These are phyloP conservation scores for Drosophila baimaii DNA, from an alignment of 1,140 invertebrate genomes.

Conservation along the genomic window DNA sequence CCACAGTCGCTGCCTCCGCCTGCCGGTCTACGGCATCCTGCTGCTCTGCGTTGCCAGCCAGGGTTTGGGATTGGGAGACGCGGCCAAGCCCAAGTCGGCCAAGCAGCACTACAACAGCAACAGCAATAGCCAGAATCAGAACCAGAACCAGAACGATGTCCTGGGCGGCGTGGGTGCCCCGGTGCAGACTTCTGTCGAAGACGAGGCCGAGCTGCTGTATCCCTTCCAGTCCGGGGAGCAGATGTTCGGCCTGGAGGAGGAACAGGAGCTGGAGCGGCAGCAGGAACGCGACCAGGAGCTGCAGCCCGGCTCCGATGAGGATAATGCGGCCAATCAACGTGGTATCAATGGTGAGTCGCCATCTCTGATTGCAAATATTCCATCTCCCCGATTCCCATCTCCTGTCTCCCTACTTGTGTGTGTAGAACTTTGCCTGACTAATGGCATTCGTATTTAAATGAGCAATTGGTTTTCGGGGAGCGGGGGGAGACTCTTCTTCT, in stretches of 20 bases:
- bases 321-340: constrained; percentile 72
- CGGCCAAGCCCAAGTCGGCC: constrained; percentile 75
- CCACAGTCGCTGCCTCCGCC: constrained; percentile 46
- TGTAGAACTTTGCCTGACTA: constrained; percentile 67
- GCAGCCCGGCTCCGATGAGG: constrained; percentile 60
- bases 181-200: constrained; percentile 77
- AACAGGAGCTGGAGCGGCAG: constrained; percentile 48
- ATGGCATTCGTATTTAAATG: constrained; percentile 76
- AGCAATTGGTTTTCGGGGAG: constrained; percentile 17
- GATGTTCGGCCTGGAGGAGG: constrained; percentile 72
- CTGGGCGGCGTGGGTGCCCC: constrained; percentile 59
- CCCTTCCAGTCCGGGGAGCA: constrained; percentile 71
- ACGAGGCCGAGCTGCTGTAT: constrained; percentile 74
- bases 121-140: constrained; percentile 47
- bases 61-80: constrained; percentile 55
- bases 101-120: constrained; percentile 64
- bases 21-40: constrained; percentile 52
- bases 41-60: constrained; percentile 63
- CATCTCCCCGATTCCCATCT: constrained; percentile 1
- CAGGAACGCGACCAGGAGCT: constrained; percentile 48
- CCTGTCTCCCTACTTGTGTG: no score
- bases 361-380: constrained; percentile 3
- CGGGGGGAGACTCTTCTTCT: background rate
- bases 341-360: constrained; percentile 74
- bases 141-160: constrained; percentile 68